Base-by-base conservation (phyloP, 2,113 vertebrate genomes). In the Phylloscopus trochiloides region DNA sequence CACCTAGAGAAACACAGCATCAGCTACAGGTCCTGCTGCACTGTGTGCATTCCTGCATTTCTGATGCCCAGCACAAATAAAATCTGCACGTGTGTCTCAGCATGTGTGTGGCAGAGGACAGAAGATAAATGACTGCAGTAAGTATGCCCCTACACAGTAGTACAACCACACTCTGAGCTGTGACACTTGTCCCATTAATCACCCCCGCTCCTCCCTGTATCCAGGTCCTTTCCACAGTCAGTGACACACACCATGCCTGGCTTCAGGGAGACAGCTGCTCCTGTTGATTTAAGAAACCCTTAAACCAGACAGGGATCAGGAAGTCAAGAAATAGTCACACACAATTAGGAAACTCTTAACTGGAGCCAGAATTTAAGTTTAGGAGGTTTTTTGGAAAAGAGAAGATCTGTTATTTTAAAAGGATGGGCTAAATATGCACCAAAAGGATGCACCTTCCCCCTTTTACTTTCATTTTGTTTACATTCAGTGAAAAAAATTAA, bases 231-330 rank as follows among this genome's bases (percentile, higher is more conserved):
- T 92, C 94, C 92, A 73, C 81, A 86, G 77, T 3, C 12, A 4
- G 68, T 96, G 96, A 97, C 93, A 94, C 55, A 95, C 66, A 94
- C 95, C 95, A 96, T 95, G 95, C 94, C 91, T 96, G 85, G 87
- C 86, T 97, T 72, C 59, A 86, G 93, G 58, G 28, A 95, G 78
- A 94, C 94, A 97, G 95, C 97, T 94, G 96, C 76, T 97, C 77
- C 83, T 80, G 86, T 54, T 97, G 92, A 97, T 97, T 97, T 96
- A 96, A 95, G 76, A 76, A 95, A 76, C 83, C 52, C 67, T 88
- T 87, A 94, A 95, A 91, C 78, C 79, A 95, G 96, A 93, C 92
- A 85, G 88, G 78, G 86, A 96, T 96, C 87, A 93, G 86, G 72
- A 92, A 95, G 86, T 96, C 86, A 89, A 91, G 85, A 88, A 96